Evolutionary conservation across 2,113 vertebrate genomes (phyloP).

Genomic region (Brachyhypopomus gauderio): DNA sequence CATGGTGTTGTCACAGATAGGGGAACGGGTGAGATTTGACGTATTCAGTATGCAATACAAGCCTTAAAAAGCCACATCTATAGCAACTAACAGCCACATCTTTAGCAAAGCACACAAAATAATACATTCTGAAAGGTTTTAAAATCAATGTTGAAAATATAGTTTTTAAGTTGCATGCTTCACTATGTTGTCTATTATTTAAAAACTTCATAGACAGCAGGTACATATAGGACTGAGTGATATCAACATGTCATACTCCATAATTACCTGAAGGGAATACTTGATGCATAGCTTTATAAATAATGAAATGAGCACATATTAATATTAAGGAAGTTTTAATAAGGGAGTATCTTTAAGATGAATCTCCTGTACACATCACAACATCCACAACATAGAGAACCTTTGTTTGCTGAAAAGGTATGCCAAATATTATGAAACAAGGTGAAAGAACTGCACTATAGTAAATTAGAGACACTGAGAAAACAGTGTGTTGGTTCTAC

Average conservation of each 20-base stretch:
- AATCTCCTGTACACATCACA: too few relatives aligned
- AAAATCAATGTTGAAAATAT: neutral
- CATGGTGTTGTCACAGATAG: conserved; percentile 46
- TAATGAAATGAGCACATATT: too few relatives aligned
- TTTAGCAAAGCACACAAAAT: neutral
- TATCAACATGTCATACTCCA: too few relatives aligned
- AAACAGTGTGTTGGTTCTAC: too few relatives aligned
- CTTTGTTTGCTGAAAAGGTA: neutral
- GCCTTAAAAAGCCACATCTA: neutral
- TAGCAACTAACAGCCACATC: too few relatives aligned
- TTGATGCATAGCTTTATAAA: too few relatives aligned
- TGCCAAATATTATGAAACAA: neutral
- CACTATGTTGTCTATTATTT: neutral
- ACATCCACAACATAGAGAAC: neutral
- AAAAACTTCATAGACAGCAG: neutral
- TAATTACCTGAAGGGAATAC: too few relatives aligned
- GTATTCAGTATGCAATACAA: neutral
- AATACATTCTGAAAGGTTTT: neutral
- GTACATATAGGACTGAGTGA: too few relatives aligned
- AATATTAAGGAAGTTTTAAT: too few relatives aligned
- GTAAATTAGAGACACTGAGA: too few relatives aligned
- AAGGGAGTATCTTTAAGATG: too few relatives aligned
- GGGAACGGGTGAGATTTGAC: conserved; percentile 21
- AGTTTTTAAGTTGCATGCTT: neutral
- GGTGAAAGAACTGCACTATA: too few relatives aligned